These are phyloP conservation scores for Semnornis frantzii DNA, from an alignment of 2,113 vertebrate species.

Conservation along the genomic window DNA sequence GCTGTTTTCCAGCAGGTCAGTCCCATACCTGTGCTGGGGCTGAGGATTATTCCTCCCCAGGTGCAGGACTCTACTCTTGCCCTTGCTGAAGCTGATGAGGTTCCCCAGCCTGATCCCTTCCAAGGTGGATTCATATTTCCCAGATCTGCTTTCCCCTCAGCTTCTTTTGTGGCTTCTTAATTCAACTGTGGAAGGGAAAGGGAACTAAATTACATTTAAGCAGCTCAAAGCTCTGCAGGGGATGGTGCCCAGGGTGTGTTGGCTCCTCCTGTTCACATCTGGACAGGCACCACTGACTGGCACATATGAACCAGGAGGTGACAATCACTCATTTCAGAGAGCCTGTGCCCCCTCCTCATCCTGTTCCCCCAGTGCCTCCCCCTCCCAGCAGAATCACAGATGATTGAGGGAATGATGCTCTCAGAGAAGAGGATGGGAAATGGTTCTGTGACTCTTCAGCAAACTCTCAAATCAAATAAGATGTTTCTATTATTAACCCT, in stretches of 20 bases:
- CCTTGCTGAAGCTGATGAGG: no score
- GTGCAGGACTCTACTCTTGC: no score
- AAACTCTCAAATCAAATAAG: constrained; percentile 33
- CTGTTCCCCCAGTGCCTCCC: not conserved
- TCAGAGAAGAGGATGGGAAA: constrained; percentile 19
- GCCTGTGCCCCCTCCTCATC: not conserved
- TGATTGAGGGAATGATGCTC: constrained; percentile 2
- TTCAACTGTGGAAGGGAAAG: not conserved
- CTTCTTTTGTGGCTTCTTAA: constrained; percentile 25
- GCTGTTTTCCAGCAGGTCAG: no score
- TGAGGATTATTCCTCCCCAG: no score
- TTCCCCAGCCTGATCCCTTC: not conserved
- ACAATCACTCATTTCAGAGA: not conserved
- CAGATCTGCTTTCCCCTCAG: not conserved
- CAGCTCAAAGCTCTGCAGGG: not conserved
- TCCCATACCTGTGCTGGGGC: no score
- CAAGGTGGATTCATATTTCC: not conserved
- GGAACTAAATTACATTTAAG: not conserved
- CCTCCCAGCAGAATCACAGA: not conserved
- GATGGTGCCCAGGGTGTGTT: not conserved
- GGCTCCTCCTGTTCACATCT: not conserved
- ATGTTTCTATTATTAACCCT: constrained; percentile 41
- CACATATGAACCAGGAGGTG: constrained; percentile 17
- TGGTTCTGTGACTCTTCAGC: not conserved
- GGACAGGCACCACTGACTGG: not conserved